Base-by-base conservation (phyloP, 2,888 invertebrate species). In the Acleris literana region DNA sequence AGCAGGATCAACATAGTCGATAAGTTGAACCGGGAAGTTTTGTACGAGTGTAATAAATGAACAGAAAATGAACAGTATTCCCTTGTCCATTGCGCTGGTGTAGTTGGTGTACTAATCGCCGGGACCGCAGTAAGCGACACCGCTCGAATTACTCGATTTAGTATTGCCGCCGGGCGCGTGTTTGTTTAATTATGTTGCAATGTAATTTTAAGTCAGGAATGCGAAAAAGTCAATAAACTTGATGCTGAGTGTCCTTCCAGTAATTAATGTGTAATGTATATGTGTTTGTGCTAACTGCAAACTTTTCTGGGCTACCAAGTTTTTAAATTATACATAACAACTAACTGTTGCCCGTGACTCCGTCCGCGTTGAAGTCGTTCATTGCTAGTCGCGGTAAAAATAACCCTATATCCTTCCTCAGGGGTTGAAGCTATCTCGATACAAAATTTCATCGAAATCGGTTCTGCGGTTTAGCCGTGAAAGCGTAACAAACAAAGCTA, bases 111-210 rank as follows among this genome's bases (percentile, higher is more conserved):
- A 39, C 39, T 39, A 39, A 39, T 39, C 13, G 22, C 18, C 29
- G 25, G 25, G n/a, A 9, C 22, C 17, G 33, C 9, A 25, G 20
- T 52, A 56, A 61, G 44, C 54, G 60, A 65, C 55, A 61, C 65
- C 49, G n/a, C 60, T 65, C 65, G 22, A 44, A 56, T 65, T 65
- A 51, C 65, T 20, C 17, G 17, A 55, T 57, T 46, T 55, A 65
- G 20, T 29, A 48, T 33, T 33, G 39, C 22, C 44, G 33, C n/a
- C 29, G 20, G 6, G 18, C 29, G 60, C 56, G 9, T 5, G 17
- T 55, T 51, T 60, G n/a, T 51, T 60, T 46, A 18, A 22, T 55
- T 18, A 48, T 55, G 55, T 22, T 17, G 53, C 54, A 48, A 48
- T 54, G 46, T 29, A 54, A 46, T 48, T 57, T 46, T 57, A 17